Evolutionary conservation across 2,888 invertebrate genomes (phyloP).

Genomic region (Meiosimyza decipiens): DNA sequence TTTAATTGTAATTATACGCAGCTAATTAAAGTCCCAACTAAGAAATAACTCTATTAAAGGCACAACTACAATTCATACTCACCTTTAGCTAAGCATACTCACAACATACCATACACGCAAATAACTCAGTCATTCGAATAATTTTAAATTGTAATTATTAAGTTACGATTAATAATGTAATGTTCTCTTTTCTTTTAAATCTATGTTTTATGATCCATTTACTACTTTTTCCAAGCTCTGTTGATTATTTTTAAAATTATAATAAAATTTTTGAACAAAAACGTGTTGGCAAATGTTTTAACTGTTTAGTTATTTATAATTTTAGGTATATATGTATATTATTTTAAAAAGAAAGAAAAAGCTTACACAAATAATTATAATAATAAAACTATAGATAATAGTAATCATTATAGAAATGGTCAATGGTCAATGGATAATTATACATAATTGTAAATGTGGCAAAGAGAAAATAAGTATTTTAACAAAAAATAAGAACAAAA

Average conservation of each 20-base stretch:
- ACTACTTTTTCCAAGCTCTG: too few species aligned
- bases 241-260: too few species aligned
- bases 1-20: too few species aligned
- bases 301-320: slow-evolving; percentile 21
- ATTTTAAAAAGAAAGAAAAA: slow-evolving; percentile 11
- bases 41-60: too few species aligned
- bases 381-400: slow-evolving; percentile 16
- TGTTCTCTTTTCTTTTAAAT: slow-evolving; percentile 8
- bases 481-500: slow-evolving; percentile 10
- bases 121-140: too few species aligned
- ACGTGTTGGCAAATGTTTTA: slow-evolving; percentile 19
- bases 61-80: background rate
- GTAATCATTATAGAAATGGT: background rate
- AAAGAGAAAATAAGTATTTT: slow-evolving; percentile 11
- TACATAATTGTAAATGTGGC: slow-evolving; percentile 22
- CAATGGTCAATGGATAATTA: slow-evolving; percentile 20
- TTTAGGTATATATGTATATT: slow-evolving; percentile 26
- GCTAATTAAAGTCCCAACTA: too few species aligned
- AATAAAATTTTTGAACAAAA: slow-evolving; percentile 15
- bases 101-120: background rate
- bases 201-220: slow-evolving; percentile 2
- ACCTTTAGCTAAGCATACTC: background rate
- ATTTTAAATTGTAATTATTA: too few species aligned
- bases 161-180: slow-evolving; percentile 16
- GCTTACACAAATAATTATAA: slow-evolving; percentile 30